phyloP scores from a whole-genome alignment of 2,113 vertebrate species.

The Prunella fulvescens region DNA sequence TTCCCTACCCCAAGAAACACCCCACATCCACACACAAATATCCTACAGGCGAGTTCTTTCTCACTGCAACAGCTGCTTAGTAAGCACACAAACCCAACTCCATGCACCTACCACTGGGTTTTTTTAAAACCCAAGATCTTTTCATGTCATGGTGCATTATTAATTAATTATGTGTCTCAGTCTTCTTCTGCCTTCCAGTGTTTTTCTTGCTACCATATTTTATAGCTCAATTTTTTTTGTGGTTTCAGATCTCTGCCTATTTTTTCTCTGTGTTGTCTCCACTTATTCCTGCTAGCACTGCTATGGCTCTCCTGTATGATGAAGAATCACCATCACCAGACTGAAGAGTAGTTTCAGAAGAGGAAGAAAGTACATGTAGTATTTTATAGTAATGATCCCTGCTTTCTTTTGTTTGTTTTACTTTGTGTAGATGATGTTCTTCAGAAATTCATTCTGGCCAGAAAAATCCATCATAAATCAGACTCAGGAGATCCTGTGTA shows the following conservation, averaged over 20 bases:
- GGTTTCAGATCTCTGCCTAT: neutral
- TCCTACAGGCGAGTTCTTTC: neutral
- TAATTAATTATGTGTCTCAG: neutral
- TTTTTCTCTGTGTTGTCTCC: neutral
- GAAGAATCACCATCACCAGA: neutral
- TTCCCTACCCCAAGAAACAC: neutral
- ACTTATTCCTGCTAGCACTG: neutral
- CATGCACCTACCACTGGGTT: neutral
- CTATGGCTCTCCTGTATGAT: neutral
- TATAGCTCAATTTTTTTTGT: neutral
- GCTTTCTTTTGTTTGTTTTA: neutral
- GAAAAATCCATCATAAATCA: neutral
- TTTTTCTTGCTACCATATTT: neutral
- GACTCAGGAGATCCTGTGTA: neutral
- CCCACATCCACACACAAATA: neutral
- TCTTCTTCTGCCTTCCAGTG: neutral
- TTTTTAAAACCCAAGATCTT: neutral
- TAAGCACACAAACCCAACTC: neutral
- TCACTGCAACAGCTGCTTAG: neutral
- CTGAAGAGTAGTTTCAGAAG: neutral
- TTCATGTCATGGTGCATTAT: neutral
- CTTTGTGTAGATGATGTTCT: neutral
- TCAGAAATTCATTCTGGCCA: neutral
- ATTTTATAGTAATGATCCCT: neutral
- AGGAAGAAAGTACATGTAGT: neutral